Base-by-base conservation (phyloP, 2,888 invertebrate species). In the Tineola bisselliella region DNA sequence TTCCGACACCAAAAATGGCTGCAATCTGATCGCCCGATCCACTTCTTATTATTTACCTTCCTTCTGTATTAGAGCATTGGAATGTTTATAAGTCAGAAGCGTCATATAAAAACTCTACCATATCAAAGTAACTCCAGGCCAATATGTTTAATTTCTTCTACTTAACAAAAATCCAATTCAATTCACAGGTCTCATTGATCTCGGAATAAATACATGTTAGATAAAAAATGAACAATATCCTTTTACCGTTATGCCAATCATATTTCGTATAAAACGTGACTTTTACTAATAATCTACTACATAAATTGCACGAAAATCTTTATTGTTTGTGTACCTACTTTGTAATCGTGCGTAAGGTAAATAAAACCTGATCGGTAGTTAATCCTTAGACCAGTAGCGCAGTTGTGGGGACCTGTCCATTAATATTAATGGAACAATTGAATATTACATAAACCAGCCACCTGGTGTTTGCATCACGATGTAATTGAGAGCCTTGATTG, bases 401-500 rank as follows among this genome's bases (percentile, higher is more conserved):
- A 58, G 58, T 58, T 58, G 10, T 19, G 6, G 56, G 8, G 58
- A 58, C 58, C 33, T 58, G 58, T 58, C 58, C 63, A 69, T 69
- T 72, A 74, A 74, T 76, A 75, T 76, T 73, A 72, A 72, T 75
- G 64, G 66, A 73, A 75, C 75, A 74, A 75, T 75, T 67, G 68
- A 66, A 67, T 68, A 69, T 76, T 76, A 72, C 73, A 70, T 75
- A 72, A 74, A 69, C 63, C 67, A 75, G 66, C 78, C 81, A 79
- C 78, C 79, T 79, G 80, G 77, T 63, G 74, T 73, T 74, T 71
- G 72, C 71, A 70, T 74, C 72, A 72, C 63, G 69, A 64, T 13
- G 52, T 77, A 74, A 77, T 76, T 75, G 75, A 73, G 70, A 65
- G 61, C 64, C 64, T 72, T 77, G 77, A 79, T 78, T 78, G 78